A percentile compares a stretch with the other conserved stretches of the same genome.
Conservation (phyloP, 1,140 invertebrate species). For the Popillia japonica region DNA sequence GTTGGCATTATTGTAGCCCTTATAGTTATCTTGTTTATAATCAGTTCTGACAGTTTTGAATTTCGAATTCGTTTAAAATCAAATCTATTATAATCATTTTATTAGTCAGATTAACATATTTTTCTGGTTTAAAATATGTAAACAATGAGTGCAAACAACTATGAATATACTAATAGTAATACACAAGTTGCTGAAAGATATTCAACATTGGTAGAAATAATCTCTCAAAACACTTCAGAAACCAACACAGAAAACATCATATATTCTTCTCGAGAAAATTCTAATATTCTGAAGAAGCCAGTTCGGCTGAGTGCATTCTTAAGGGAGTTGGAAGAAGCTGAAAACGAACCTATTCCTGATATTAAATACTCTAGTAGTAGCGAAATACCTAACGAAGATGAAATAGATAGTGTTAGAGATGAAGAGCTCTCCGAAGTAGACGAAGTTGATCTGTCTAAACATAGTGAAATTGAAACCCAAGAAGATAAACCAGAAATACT, state of each 20-base stretch:
- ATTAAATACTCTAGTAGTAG: not conserved
- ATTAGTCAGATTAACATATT: not conserved
- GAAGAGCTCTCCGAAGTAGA: not conserved
- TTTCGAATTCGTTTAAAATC: not conserved
- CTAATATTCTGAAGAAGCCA: not conserved
- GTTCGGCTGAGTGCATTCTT: constrained; percentile 29
- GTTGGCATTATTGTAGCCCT: too few relatives aligned
- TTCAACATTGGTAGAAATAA: not conserved
- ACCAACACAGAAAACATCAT: not conserved
- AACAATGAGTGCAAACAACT: not conserved
- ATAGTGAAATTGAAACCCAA: constrained; percentile 14
- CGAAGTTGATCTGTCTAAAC: not conserved
- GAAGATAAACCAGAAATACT: not conserved
- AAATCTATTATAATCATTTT: not conserved
- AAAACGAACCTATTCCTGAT: constrained; percentile 39
- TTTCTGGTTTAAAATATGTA: not conserved
- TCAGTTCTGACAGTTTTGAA: too few relatives aligned
- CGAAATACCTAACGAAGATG: not conserved
- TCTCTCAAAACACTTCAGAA: not conserved
- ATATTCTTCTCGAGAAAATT: not conserved
- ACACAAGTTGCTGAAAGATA: not conserved
- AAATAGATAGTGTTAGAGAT: not conserved
- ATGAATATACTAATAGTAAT: not conserved
- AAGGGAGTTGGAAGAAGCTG: constrained; percentile 37
- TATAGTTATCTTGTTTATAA: too few relatives aligned